These are phyloP conservation scores for Leptinotarsa lineolata DNA, from an alignment of 1,140 invertebrate genomes.

Conservation along the genomic window DNA sequence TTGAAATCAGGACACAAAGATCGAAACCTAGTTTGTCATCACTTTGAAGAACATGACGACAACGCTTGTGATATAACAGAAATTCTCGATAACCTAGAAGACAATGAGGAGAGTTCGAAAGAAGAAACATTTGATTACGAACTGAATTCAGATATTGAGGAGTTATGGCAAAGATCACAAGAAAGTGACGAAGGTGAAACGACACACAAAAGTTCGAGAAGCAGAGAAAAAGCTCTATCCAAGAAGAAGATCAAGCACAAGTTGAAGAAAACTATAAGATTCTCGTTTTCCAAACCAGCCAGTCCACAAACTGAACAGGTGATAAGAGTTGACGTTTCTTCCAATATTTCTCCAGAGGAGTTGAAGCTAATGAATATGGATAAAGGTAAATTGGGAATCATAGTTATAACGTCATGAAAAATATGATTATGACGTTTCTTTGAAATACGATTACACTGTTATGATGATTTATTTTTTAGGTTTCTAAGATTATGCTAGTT, in stretches of 20 bases:
- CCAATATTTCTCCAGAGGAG: slow-evolving; percentile 43
- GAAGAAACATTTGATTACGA: background rate
- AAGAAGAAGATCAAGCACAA: slow-evolving; percentile 31
- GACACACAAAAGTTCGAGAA: background rate
- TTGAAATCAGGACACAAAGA: slow-evolving; percentile 21
- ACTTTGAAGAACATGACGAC: slow-evolving; percentile 23
- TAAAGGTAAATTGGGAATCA: background rate
- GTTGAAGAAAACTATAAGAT: slow-evolving; percentile 45
- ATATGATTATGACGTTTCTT: too few species aligned
- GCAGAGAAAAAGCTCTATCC: background rate
- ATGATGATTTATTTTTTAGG: too few species aligned
- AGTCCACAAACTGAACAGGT: slow-evolving; percentile 53
- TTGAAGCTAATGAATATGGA: background rate
- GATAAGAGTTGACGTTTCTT: slow-evolving; percentile 53
- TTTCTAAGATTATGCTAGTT: too few species aligned
- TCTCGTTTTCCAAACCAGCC: slow-evolving; percentile 48
- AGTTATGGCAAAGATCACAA: slow-evolving; percentile 32
- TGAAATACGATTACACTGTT: too few species aligned
- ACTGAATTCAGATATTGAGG: slow-evolving; percentile 37
- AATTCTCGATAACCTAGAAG: slow-evolving; percentile 19
- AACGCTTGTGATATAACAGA: slow-evolving; percentile 31
- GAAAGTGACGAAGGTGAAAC: background rate
- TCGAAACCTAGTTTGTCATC: background rate
- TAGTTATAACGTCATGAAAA: too few species aligned
- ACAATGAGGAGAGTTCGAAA: background rate